Evolutionary conservation across 2,113 vertebrate species (phyloP), one percentile per base, ranked within the genome.

Genomic region (Paradoxurus hermaphroditus): DNA sequence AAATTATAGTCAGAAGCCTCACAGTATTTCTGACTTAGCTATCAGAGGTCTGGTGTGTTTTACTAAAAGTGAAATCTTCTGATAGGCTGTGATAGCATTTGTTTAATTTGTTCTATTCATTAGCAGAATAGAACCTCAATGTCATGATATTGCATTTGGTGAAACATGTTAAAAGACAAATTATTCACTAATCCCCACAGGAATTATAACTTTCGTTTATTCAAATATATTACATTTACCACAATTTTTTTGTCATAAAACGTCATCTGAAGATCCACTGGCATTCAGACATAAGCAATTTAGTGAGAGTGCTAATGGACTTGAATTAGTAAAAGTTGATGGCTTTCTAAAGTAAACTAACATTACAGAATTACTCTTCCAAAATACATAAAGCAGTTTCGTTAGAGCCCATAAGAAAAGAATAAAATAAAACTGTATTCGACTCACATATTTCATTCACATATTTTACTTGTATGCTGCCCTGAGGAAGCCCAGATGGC

Each of bases 401-500:
- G 36, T 86, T 95, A 87, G 53, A 93, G 39, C 36, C 82, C 70
- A 62, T 39, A 94, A 97, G 65, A 68, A 96, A 97, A 97, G 94
- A 97, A 94, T 88, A 96, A 91, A 96, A 63, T 63, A 39, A 90
- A 86, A 86, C 81, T 81, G 21, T 86, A 63, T 95, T 98, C 82
- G 86, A 59, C 65, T 97, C 93, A 91, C 77, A 78, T 96, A 90
- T 96, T 98, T 98, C 68, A 96, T 98, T 98, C 98, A 97, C 44
- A 63, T 98, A 96, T 97, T 98, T 98, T 96, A 65, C 41, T 98
- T 96, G 92, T 96, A 78, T 63, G 63, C 73, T 92, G 96, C 96
- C 95, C 96, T 15, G 93, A 95, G 91, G 85, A 98, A 98, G 88
- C 92, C 93, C 97, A 98, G 94, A 96, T 98, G 97, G 91, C 90